Conservation (phyloP, 2,113 vertebrate genomes). For the Burhinus bistriatus region DNA sequence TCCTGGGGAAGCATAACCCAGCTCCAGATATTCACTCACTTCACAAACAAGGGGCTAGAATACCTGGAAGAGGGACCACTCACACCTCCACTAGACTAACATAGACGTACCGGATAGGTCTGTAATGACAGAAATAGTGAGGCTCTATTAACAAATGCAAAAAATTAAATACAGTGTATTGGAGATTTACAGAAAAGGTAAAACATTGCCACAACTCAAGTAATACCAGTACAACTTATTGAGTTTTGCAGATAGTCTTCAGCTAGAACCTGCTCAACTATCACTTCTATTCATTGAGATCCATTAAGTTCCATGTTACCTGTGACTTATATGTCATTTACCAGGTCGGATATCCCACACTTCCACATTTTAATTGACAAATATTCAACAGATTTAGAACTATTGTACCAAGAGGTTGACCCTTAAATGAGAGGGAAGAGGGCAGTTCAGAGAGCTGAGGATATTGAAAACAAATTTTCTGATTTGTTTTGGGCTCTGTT, state of each 20-base stretch:
- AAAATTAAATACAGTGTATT: background rate
- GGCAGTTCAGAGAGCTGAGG: background rate
- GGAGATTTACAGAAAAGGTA: background rate
- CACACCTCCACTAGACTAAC: background rate
- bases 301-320: rapidly evolving
- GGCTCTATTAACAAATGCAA: background rate
- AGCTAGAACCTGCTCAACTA: background rate
- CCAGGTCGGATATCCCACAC: background rate
- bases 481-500: background rate
- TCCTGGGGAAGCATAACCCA: background rate
- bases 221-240: background rate
- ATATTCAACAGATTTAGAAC: background rate
- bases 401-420: background rate
- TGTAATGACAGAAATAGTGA: background rate
- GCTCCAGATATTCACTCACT: background rate
- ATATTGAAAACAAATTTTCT: background rate
- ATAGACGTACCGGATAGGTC: background rate
- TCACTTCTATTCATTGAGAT: background rate
- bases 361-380: background rate
- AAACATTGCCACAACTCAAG: background rate
- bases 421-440: background rate
- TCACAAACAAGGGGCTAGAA: rapidly evolving
- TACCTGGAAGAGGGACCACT: background rate
- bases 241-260: background rate
- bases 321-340: background rate